Evolutionary conservation across 2,797 vertebrate species (phyloP), one percentile per base, ranked within the genome.

Genomic region (Chromobotia macracanthus): DNA sequence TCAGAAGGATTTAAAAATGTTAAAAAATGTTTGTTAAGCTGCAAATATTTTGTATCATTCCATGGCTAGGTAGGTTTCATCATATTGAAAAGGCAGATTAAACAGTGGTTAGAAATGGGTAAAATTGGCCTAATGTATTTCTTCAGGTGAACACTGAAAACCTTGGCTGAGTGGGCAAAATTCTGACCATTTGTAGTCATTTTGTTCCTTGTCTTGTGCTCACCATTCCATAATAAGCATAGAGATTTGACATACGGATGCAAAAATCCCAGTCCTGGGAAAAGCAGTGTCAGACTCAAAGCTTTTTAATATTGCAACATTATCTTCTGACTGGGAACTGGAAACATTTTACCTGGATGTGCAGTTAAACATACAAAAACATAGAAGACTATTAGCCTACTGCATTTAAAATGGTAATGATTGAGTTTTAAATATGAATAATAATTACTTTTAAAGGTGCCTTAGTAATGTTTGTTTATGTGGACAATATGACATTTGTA

Each of bases 1-100:
- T 28, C 23, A 10, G 15, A 64, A 31, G 16, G 18, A 77, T 78
- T 55, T 46, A 10, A 67, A 70, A 73, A 31, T n/a, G 63, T n/a
- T n/a, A n/a, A n/a, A n/a, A n/a, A n/a, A 6, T 67, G 18, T 46
- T 58, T 58, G 64, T 46, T 67, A 38, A 31, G 35, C 18, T 23
- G 55, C 21, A 8, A 21, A 25, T 25, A 53, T 75, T 41, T 66
- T 21, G 2, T 60, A 11, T 48, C 56, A 3, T 51, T 60, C n/a
- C 18, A 5, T 31, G 11, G 64, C 23, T 35, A 35, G 58, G 10
- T 63, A 31, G 28, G 28, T 63, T 63, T 74, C 16, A 50, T 50
- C 25, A 51, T 64, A 65, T 9, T 65, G 1, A 41, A 67, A 31
- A 3, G 8, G 19, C 35, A 66, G 19, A 23, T 67, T 13, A 21